A percentile compares a stretch with the other conserved stretches of the same genome.
Conservation (phyloP, 2,797 vertebrate genomes). For the Varecia variegata region DNA sequence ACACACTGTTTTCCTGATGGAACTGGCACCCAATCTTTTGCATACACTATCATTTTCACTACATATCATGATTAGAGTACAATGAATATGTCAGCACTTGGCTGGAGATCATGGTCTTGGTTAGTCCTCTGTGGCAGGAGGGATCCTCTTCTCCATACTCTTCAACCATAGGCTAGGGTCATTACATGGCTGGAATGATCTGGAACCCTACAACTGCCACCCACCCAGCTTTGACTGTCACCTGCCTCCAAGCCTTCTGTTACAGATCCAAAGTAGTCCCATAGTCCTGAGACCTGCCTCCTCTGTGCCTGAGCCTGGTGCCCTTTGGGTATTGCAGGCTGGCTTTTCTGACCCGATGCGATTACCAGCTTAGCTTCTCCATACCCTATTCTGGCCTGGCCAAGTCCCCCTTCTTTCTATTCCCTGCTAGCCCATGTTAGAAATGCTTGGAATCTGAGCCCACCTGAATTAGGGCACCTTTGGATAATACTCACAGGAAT, state of each 20-base stretch:
- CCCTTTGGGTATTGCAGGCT: no score
- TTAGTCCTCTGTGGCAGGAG: neutral
- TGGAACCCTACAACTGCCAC: neutral
- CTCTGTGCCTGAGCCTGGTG: neutral
- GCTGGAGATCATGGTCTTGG: neutral
- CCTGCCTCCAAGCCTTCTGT: neutral
- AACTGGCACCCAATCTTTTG: neutral
- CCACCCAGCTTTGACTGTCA: neutral
- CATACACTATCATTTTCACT: neutral
- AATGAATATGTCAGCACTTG: neutral
- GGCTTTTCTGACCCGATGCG: neutral
- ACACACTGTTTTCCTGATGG: neutral
- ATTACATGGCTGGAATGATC: neutral
- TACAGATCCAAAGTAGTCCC: neutral
- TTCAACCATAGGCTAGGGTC: neutral
- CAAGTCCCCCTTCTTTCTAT: neutral
- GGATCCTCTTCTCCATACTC: neutral
- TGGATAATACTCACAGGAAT: slow-evolving; percentile 86
- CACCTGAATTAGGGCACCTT: neutral
- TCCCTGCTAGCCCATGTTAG: neutral
- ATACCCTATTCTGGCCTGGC: neutral
- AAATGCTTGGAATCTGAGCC: neutral
- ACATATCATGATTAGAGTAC: neutral
- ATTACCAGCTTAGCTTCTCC: neutral
- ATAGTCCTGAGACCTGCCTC: neutral